Conservation (phyloP, 2,797 vertebrate species). For the Bovichtus diacanthus region DNA sequence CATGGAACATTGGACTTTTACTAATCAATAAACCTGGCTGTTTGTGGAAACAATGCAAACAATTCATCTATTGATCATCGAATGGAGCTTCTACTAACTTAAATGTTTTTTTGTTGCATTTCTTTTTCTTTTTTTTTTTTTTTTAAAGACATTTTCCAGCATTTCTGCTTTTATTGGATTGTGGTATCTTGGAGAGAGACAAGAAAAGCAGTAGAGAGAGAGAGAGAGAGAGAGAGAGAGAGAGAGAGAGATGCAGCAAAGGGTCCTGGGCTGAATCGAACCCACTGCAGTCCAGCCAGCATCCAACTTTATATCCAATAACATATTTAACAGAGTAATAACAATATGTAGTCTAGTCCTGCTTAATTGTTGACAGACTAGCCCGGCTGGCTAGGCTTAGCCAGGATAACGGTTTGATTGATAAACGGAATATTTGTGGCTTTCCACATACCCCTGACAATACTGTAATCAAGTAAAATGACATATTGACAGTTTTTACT, state of each 20-base stretch:
- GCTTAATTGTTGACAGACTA: not conserved
- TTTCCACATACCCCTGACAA: not conserved
- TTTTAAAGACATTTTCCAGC: no score
- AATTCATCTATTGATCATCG: not conserved
- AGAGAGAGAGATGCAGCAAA: no score
- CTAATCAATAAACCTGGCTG: not conserved
- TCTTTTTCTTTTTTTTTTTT: no score
- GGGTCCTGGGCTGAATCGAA: no score
- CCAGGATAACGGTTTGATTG: not conserved
- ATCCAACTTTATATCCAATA: not conserved
- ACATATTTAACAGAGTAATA: not conserved
- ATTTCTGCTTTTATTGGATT: no score
- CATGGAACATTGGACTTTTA: not conserved
- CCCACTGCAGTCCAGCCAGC: not conserved
- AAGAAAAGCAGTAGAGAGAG: no score
- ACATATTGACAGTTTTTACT: not conserved
- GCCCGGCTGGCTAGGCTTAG: not conserved
- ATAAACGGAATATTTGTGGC: not conserved
- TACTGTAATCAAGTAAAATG: not conserved
- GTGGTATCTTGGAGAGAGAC: no score
- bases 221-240: no score
- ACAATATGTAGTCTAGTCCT: not conserved
- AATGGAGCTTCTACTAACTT: not conserved
- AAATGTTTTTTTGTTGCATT: no score
- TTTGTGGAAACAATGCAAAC: slow-evolving; percentile 2